A percentile compares a stretch with the other conserved stretches of the same genome.
phyloP scores from a whole-genome alignment of 2,797 vertebrate genomes.

The Gallirallus australis region DNA sequence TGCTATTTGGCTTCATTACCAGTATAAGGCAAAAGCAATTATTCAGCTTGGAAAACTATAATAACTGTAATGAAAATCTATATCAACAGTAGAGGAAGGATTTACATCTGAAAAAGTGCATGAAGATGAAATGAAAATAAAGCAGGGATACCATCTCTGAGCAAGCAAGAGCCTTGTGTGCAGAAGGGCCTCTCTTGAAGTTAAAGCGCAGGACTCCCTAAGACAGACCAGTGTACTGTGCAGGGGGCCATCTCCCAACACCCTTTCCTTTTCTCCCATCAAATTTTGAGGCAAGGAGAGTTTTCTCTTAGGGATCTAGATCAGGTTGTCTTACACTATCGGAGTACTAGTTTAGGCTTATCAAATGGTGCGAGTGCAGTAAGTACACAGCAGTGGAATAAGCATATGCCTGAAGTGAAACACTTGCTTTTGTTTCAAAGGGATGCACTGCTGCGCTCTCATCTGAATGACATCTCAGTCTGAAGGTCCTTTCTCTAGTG shows the following conservation, averaged over 20 bases:
- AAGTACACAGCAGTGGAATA: not conserved
- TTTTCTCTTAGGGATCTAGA: not conserved
- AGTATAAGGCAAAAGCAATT: not conserved
- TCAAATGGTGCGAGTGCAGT: not conserved
- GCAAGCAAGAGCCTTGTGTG: not conserved
- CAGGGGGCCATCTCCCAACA: not conserved
- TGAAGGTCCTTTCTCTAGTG: not conserved
- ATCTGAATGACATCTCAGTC: not conserved
- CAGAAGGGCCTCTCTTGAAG: not conserved
- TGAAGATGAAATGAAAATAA: not conserved
- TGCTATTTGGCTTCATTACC: not conserved
- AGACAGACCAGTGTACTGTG: accelerated
- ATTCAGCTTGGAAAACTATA: not conserved
- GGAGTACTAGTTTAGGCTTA: not conserved
- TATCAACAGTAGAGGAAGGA: not conserved
- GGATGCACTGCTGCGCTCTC: not conserved
- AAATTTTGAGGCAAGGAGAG: not conserved
- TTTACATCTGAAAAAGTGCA: not conserved
- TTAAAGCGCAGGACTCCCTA: not conserved
- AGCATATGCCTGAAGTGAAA: not conserved
- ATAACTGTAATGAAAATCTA: not conserved
- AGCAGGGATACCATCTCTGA: not conserved
- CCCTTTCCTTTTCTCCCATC: not conserved
- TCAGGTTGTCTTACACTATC: not conserved
- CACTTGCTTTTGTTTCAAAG: not conserved